phyloP scores from a whole-genome alignment of 2,888 invertebrate species.

The Toxonevra muliebris region DNA sequence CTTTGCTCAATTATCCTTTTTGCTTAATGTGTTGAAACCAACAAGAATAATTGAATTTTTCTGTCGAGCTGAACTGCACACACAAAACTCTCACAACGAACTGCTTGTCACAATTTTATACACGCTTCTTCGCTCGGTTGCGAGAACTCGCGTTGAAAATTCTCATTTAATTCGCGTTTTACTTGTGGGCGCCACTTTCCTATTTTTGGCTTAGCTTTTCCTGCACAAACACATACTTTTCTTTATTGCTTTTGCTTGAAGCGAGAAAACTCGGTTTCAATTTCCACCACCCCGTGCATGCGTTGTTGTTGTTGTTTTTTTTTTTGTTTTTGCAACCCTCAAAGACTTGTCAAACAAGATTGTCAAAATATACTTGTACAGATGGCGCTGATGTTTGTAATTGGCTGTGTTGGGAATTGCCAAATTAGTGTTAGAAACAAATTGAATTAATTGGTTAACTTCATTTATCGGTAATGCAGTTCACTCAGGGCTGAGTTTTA shows the following conservation, averaged over 20 bases:
- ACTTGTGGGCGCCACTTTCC: constrained; percentile 12
- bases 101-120: constrained; percentile 13
- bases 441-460: too few relatives aligned
- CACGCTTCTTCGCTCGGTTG: constrained; percentile 18
- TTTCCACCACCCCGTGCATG: too few relatives aligned
- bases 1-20: not conserved
- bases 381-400: too few relatives aligned
- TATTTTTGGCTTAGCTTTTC: constrained; percentile 33
- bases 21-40: not conserved
- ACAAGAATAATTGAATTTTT: not conserved
- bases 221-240: constrained; percentile 10
- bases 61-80: constrained; percentile 24
- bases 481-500: too few relatives aligned
- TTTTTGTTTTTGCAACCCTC: too few relatives aligned
- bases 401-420: too few relatives aligned
- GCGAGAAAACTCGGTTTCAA: constrained; percentile 13
- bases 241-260: constrained; percentile 20
- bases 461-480: too few relatives aligned
- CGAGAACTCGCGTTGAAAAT: constrained; percentile 13
- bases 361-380: too few relatives aligned
- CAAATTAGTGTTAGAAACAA: too few relatives aligned
- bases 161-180: constrained; percentile 1
- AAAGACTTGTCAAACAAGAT: too few relatives aligned
- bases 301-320: too few relatives aligned
- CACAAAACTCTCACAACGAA: constrained; percentile 31